Evolutionary conservation across 2,888 invertebrate species (phyloP), one percentile per base, ranked within the genome.

Genomic region (Gonocerus acuteangulatus): DNA sequence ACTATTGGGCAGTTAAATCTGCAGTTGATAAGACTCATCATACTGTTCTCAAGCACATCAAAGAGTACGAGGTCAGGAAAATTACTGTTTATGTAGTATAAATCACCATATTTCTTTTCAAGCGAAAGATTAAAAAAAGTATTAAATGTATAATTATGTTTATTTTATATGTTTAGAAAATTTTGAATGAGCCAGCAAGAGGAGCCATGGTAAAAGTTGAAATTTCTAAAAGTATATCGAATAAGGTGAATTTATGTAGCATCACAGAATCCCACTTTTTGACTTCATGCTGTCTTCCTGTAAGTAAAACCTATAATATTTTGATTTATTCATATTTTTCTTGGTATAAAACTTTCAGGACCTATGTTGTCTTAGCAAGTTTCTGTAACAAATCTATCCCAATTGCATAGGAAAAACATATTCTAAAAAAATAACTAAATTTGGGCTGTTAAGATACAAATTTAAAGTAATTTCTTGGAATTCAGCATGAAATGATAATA

Each of bases 1-100:
- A 89, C 70, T 94, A 95, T 73, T 95, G 92, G 84, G 86, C 94
- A 32, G 85, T 97, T 59, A 92, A 89, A 69, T 87, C 89, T 67
- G 87, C 92, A 0, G 85, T 94, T 0, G 86, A 88, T 42, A 92
- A 90, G 71, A 87, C 91, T 0, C 95, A 95, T 72, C 84, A 87
- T 65, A 88, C 85, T 18, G 76, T 96, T 9, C 88, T 89, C 72
- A 94, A 93, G 73, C 86, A 87, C 71, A 83, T 91, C 27, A 88
- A 87, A 70, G 87, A 92, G 70, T 96, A 86, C 75, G 87, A 89
- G 77, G 83, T 60, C 51, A n/a, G n/a, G n/a, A 19, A 19, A 32
- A 27, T 49, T 56, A n/a, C 23, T 36, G 27, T 2, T 15, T n/a
- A 18, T 16, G 9, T 21, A 44, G 21, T 2, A 4, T 13, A 56